Base-by-base conservation (phyloP, 2,888 invertebrate species). In the Lingula anatina region DNA sequence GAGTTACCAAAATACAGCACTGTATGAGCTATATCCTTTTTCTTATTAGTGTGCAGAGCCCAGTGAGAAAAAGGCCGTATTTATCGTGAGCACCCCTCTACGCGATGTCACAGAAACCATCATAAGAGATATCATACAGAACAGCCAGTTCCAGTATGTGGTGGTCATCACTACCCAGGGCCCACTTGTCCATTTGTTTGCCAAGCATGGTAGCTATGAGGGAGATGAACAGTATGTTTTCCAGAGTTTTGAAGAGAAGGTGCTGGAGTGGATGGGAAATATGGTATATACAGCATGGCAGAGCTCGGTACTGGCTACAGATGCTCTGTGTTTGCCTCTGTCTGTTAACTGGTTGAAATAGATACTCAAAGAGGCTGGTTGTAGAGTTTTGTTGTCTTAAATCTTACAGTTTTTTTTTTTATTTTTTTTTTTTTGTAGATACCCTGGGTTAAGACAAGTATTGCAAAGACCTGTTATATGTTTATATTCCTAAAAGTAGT, bases 101-200 rank as follows among this genome's bases (percentile, higher is more conserved):
- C 78, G 80, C 23, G 78, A 78, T 9, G 81, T 81, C 15, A 83
- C 84, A 49, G 73, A 82, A 15, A 76, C 79, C 42, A 82, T 83
- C 9, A 77, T 86, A 39, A 77, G 79, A 56, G 81, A 85, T 59
- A 83, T 86, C 24, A 80, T 86, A 28, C 73, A 78, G 5, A 81
- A 81, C 58, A 85, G 85, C 72, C 75, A 80, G 36, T 83, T 86
- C 52, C 80, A 83, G 7, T 81, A 83, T 62, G 84, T 84, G 51
- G 80, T 83, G 4, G 73, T 86, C 2, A 78, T 86, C 55, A 83
- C 83, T 18, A 79, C 82, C 24, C 80, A 82, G 2, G 82, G 83
- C 60, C 70, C 82, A 24, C 81, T 80, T 46, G 77, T 83, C 28
- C 80, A 85, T 38, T 79, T 79, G 44, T 76, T 81, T 54, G 64